A percentile compares a stretch with the other conserved stretches of the same genome.
Conservation (phyloP, 2,797 vertebrate genomes). For the Scleropages formosus region DNA sequence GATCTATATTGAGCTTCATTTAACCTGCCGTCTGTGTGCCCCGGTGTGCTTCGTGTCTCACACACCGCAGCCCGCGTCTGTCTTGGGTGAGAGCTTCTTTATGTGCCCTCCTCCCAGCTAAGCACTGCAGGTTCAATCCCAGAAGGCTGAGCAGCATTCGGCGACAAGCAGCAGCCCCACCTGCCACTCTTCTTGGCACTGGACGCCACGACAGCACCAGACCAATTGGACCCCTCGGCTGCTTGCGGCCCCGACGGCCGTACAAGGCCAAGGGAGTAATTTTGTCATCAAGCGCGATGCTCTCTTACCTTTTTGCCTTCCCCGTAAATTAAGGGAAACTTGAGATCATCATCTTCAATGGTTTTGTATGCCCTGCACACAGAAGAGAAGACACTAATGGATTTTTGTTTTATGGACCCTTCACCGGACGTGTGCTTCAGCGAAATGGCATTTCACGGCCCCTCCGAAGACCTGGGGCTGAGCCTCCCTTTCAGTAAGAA, state of each 20-base stretch:
- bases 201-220: constrained; percentile 29
- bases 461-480: not conserved
- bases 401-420: constrained; percentile 45
- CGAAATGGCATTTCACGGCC: constrained; percentile 30
- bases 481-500: constrained; percentile 30
- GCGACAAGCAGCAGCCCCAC: not conserved
- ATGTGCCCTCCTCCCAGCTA: not conserved
- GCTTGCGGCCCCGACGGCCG: constrained; percentile 48
- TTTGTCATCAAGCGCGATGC: constrained; percentile 31
- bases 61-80: not conserved
- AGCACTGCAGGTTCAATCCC: not conserved
- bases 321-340: constrained; percentile 97
- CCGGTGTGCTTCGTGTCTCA: not conserved
- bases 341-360: constrained; percentile 96
- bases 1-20: not conserved
- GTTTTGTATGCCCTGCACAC: constrained; percentile 94
- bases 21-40: not conserved
- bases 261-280: constrained; percentile 43
- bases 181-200: constrained; percentile 22
- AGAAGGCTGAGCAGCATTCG: not conserved
- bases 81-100: not conserved
- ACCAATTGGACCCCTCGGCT: constrained; percentile 43
- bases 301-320: constrained; percentile 95
- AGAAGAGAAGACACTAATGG: constrained; percentile 49
- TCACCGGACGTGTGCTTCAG: constrained; percentile 34